Evolutionary conservation across 2,888 invertebrate genomes (phyloP).

Genomic region (Lithophane socia): DNA sequence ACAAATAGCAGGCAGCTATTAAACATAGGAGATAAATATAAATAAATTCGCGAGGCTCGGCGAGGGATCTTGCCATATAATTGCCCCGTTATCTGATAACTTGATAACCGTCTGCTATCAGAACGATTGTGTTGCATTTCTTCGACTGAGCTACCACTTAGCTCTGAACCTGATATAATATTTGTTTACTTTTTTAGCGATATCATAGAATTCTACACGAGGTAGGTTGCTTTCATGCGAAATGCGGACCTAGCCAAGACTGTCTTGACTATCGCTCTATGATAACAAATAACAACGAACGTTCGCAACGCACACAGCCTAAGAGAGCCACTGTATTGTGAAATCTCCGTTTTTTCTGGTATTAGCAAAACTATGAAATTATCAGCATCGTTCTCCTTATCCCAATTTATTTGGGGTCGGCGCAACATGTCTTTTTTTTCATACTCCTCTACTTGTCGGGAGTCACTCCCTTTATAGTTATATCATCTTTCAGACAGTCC

Average conservation of each 20-base stretch:
- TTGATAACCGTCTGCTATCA: slow-evolving; percentile 43
- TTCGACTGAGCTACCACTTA: slow-evolving; percentile 28
- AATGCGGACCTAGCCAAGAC: background rate
- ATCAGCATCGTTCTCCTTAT: no score
- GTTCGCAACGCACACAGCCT: no score
- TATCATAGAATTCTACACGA: slow-evolving; percentile 16
- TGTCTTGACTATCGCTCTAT: background rate
- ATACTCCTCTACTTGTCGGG: no score
- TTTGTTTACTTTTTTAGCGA: slow-evolving; percentile 24
- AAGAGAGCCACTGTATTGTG: background rate
- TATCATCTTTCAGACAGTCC: no score
- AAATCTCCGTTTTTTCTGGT: background rate
- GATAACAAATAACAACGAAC: background rate
- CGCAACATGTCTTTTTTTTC: no score
- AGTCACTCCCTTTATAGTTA: no score
- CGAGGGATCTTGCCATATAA: slow-evolving; percentile 41
- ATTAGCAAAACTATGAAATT: background rate
- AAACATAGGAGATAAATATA: slow-evolving; percentile 30
- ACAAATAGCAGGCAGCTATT: slow-evolving; percentile 22
- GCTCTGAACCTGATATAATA: slow-evolving; percentile 9
- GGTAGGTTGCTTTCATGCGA: background rate
- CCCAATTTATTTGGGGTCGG: no score
- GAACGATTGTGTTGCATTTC: slow-evolving; percentile 45
- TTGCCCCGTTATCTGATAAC: slow-evolving; percentile 61
- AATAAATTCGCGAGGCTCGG: slow-evolving; percentile 36